Percentiles rank a stretch among this genome's conserved stretches.
Evolutionary conservation across 2,113 vertebrate species (phyloP).

Genomic region (Monopterus albus): DNA sequence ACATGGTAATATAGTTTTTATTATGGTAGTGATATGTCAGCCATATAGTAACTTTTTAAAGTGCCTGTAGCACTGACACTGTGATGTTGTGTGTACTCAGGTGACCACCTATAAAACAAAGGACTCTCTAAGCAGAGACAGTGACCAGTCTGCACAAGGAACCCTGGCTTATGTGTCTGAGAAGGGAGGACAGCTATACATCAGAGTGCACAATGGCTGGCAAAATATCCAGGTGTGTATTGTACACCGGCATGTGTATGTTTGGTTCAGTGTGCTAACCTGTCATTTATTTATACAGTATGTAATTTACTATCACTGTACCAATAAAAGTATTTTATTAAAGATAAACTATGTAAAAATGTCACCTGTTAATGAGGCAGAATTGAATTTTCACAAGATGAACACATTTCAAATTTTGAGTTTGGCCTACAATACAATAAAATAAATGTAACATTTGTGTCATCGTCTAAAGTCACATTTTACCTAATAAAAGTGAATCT

Average conservation of each 20-base stretch:
- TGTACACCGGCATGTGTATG: neutral
- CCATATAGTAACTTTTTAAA: too few relatives aligned
- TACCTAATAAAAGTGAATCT: too few relatives aligned
- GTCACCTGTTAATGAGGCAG: too few relatives aligned
- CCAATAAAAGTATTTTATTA: neutral
- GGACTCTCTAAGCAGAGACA: constrained; percentile 84
- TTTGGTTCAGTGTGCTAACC: neutral
- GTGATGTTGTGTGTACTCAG: constrained; percentile 70
- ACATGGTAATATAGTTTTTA: too few relatives aligned
- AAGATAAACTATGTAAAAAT: neutral
- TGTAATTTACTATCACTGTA: neutral
- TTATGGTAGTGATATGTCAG: too few relatives aligned
- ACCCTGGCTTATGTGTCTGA: constrained; percentile 88
- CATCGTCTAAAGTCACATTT: too few relatives aligned
- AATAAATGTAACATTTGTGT: too few relatives aligned
- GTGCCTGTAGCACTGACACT: constrained; percentile 19
- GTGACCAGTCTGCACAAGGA: constrained; percentile 84
- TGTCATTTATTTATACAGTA: neutral
- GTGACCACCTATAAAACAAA: constrained; percentile 82
- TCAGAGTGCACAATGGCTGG: constrained; percentile 89
- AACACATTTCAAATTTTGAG: too few relatives aligned
- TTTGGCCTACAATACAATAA: too few relatives aligned
- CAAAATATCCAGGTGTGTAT: constrained; percentile 87
- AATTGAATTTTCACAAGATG: too few relatives aligned
- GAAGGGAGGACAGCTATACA: constrained; percentile 87